Conservation (phyloP, 2,888 invertebrate genomes). For the Hirtodrosophila histrioides region DNA sequence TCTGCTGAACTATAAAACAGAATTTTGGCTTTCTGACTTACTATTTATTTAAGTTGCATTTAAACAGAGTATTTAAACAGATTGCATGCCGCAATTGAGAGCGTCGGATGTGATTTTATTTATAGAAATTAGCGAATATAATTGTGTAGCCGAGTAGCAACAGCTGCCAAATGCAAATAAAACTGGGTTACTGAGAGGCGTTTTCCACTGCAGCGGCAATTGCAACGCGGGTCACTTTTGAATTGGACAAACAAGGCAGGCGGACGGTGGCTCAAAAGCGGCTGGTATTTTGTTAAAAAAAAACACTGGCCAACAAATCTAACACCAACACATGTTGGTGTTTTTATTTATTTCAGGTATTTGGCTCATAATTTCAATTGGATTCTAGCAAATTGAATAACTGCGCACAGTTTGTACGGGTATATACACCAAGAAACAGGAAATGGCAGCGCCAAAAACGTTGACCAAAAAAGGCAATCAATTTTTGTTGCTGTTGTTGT, state of each 20-base stretch:
- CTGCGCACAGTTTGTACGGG: conserved; percentile 23
- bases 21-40: too few relatives aligned
- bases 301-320: conserved; percentile 33
- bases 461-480: conserved; percentile 73
- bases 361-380: conserved; percentile 46
- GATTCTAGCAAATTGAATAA: conserved; percentile 57
- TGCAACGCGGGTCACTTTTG: conserved; percentile 40
- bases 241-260: conserved; percentile 39
- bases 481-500: conserved; percentile 4
- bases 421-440: conserved; percentile 53
- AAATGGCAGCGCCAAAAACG: conserved; percentile 55
- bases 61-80: conserved; percentile 12
- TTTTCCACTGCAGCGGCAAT: conserved; percentile 26
- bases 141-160: conserved; percentile 50
- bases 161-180: conserved; percentile 59
- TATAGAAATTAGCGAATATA: conserved; percentile 60
- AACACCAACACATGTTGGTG: conserved; percentile 43
- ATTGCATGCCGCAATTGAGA: conserved; percentile 42
- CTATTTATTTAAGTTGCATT: too few relatives aligned
- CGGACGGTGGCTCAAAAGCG: conserved; percentile 10
- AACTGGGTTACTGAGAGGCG: conserved; percentile 69
- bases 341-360: conserved; percentile 11
- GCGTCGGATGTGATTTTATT: conserved; percentile 58
- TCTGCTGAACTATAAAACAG: too few relatives aligned
- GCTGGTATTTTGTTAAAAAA: conserved; percentile 11